Conservation (phyloP, 2,797 vertebrate species). For the Petrocephalus sullivani region DNA sequence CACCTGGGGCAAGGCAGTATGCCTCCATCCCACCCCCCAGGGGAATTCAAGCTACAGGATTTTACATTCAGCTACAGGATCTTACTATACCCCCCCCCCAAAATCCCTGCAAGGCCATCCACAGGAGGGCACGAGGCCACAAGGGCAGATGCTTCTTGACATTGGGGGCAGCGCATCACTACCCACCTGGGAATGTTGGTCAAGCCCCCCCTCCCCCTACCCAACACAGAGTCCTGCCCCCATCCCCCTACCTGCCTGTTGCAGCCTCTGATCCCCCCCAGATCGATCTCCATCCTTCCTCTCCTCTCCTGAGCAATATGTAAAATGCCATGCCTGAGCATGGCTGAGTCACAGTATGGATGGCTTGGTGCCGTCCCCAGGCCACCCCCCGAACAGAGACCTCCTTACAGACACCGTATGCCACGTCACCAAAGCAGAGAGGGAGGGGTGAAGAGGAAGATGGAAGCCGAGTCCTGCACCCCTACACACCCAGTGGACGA, state of each 20-base stretch:
- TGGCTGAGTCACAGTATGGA: background rate
- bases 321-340: background rate
- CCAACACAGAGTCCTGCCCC: background rate
- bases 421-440: background rate
- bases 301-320: background rate
- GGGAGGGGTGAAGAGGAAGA: background rate
- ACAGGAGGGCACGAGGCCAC: slow-evolving; percentile 19
- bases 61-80: background rate
- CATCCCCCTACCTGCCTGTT: background rate
- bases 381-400: background rate
- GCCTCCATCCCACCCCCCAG: slow-evolving; percentile 35
- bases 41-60: slow-evolving; percentile 50
- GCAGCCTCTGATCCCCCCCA: background rate
- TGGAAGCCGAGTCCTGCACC: background rate
- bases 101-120: slow-evolving; percentile 49
- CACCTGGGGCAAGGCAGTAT: slow-evolving; percentile 53
- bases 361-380: background rate
- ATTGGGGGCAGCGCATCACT: background rate
- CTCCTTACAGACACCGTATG: background rate
- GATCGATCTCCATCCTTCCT: background rate
- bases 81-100: slow-evolving; percentile 28
- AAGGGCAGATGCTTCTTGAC: background rate
- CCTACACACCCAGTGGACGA: background rate
- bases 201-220: background rate
- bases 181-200: background rate